Percentiles rank a stretch among this genome's conserved stretches.
These are phyloP conservation scores for Tangachromis dhanisi DNA, from an alignment of 2,113 vertebrate species.

Conservation along the genomic window DNA sequence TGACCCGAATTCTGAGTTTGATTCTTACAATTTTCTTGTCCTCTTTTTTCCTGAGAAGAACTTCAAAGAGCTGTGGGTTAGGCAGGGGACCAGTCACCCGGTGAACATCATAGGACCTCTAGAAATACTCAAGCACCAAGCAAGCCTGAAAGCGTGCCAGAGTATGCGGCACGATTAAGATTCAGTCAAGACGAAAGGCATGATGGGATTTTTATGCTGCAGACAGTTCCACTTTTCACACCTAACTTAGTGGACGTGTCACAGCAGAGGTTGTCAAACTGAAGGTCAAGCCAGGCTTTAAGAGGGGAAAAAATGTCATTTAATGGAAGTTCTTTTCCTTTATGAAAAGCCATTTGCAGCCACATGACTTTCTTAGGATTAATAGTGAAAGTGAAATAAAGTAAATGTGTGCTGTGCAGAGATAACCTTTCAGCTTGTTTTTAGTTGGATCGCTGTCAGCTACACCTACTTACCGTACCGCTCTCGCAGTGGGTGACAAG, in stretches of 20 bases:
- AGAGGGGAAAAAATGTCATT: background rate
- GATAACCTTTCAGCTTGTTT: background rate
- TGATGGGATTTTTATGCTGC: conserved; percentile 18
- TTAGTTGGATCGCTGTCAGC: conserved; percentile 1
- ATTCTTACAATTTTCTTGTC: background rate
- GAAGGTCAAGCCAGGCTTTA: background rate
- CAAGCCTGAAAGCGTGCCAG: background rate
- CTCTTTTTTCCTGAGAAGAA: background rate
- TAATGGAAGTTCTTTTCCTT: background rate
- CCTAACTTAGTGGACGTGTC: background rate
- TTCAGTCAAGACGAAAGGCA: background rate
- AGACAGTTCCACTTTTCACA: background rate
- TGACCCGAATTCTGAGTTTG: conserved; percentile 44
- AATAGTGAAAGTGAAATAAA: background rate
- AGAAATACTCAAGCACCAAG: background rate
- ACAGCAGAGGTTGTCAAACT: background rate
- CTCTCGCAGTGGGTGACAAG: background rate
- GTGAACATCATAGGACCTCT: conserved; percentile 30
- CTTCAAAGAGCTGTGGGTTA: conserved; percentile 40
- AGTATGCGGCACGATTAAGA: background rate
- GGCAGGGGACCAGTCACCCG: background rate
- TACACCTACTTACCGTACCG: background rate
- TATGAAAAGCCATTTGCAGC: background rate
- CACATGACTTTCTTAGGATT: background rate
- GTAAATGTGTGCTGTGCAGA: background rate